A percentile compares a stretch with the other conserved stretches of the same genome.
phyloP scores from a whole-genome alignment of 1,140 invertebrate species.

The Octopus sinensis region DNA sequence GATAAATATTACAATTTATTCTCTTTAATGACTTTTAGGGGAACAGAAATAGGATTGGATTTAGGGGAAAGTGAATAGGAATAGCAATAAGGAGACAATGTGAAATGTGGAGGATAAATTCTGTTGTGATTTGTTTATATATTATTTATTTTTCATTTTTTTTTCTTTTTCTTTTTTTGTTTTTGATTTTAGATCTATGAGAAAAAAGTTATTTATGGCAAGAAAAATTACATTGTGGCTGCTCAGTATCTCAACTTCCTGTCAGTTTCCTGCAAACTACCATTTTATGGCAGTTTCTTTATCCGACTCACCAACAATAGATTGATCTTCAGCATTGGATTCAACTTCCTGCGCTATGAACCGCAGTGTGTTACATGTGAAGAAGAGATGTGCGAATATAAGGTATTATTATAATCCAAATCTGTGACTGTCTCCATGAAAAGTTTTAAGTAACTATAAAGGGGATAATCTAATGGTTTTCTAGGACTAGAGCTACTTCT shows the following conservation, averaged over 20 bases:
- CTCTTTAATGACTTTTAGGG: no score
- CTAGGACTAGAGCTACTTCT: no score
- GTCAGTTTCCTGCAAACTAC: background rate
- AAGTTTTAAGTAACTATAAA: no score
- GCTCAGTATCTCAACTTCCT: background rate
- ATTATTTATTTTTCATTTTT: background rate
- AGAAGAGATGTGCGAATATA: constrained; percentile 20
- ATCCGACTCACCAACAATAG: constrained; percentile 33
- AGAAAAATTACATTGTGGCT: background rate
- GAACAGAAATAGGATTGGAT: no score
- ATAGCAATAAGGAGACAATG: no score
- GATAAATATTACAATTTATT: no score
- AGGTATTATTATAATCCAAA: constrained; percentile 21
- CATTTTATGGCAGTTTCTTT: constrained; percentile 12
- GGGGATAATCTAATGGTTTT: no score
- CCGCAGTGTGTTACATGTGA: constrained; percentile 34
- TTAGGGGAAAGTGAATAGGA: no score
- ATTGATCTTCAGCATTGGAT: constrained; percentile 17
- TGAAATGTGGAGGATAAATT: no score
- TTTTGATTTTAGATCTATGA: background rate
- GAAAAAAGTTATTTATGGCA: background rate
- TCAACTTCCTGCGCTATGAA: constrained; percentile 29
- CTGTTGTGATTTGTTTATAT: background rate
- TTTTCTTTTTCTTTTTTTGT: background rate
- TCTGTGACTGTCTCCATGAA: no score